Conservation (phyloP, 2,113 vertebrate species). For the Grus americana region DNA sequence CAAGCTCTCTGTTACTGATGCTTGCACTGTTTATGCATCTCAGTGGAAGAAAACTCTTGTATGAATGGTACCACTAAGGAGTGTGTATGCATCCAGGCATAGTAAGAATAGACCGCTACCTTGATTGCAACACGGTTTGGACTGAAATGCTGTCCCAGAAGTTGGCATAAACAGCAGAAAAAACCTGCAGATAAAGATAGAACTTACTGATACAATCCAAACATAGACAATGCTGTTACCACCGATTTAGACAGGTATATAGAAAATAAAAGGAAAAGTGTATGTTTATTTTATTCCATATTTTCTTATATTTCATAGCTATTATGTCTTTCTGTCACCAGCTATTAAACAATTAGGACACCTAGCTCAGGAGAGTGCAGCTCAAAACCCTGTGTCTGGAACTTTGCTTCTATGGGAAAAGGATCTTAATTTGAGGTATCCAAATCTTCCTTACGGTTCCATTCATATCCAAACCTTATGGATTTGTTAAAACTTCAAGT, state of each 20-base stretch:
- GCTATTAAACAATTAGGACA: not conserved
- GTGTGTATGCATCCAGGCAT: accelerated
- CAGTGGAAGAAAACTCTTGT: not conserved
- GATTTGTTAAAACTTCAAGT: not conserved
- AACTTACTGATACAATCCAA: not conserved
- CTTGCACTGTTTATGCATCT: not conserved
- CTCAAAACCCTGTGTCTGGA: not conserved
- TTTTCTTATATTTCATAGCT: not conserved
- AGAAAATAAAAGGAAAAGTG: not conserved
- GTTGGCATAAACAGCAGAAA: not conserved
- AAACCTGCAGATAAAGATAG: not conserved
- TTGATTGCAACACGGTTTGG: not conserved
- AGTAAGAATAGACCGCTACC: not conserved
- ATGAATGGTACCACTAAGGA: not conserved
- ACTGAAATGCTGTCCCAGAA: not conserved
- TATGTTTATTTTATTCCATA: not conserved
- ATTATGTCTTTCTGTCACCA: not conserved
- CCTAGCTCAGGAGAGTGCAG: not conserved
- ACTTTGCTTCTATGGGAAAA: not conserved
- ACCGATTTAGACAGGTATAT: not conserved
- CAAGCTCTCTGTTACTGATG: not conserved
- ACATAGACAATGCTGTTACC: not conserved
- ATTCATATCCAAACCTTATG: not conserved
- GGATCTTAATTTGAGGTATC: not conserved
- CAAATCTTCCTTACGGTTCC: not conserved